phyloP scores from a whole-genome alignment of 2,888 invertebrate genomes.

The Bombylius discolor region DNA sequence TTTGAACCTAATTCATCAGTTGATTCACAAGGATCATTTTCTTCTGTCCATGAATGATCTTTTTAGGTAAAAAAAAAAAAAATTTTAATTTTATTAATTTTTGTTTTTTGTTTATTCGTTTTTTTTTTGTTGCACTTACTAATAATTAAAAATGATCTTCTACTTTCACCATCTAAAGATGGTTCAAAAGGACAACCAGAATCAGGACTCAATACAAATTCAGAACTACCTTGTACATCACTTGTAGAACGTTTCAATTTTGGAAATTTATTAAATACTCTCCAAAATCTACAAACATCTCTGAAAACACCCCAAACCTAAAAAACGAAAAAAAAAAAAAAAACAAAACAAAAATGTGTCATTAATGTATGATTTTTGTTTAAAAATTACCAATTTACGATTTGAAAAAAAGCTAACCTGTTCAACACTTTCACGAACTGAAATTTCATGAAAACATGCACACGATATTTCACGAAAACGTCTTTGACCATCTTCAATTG shows the following conservation, averaged over 20 bases:
- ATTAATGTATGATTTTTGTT: neutral
- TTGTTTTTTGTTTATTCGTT: neutral
- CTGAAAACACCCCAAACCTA: conserved; percentile 64
- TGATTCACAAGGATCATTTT: conserved; percentile 45
- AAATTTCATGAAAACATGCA: conserved; percentile 73
- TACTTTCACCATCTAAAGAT: conserved; percentile 21
- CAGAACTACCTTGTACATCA: conserved; percentile 38
- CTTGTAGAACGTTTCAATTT: conserved; percentile 47
- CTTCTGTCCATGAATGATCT: conserved; percentile 50
- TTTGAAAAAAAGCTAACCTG: conserved; percentile 42
- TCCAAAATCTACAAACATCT: conserved; percentile 63
- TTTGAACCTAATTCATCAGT: conserved; percentile 38
- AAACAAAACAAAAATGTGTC: neutral
- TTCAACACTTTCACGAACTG: conserved; percentile 69
- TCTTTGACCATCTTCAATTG: conserved; percentile 56
- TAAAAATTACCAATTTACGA: too few species aligned
- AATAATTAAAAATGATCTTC: conserved; percentile 31
- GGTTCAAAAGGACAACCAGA: conserved; percentile 37
- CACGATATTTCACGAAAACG: conserved; percentile 67
- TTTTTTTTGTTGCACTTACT: conserved; percentile 14
- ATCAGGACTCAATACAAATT: conserved; percentile 42
- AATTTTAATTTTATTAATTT: neutral
- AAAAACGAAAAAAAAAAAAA: neutral
- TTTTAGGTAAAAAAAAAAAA: neutral
- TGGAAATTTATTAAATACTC: conserved; percentile 55